Evolutionary conservation across 1,140 invertebrate species (phyloP), one percentile per base, ranked within the genome.

Genomic region (Drosophila subobscura): DNA sequence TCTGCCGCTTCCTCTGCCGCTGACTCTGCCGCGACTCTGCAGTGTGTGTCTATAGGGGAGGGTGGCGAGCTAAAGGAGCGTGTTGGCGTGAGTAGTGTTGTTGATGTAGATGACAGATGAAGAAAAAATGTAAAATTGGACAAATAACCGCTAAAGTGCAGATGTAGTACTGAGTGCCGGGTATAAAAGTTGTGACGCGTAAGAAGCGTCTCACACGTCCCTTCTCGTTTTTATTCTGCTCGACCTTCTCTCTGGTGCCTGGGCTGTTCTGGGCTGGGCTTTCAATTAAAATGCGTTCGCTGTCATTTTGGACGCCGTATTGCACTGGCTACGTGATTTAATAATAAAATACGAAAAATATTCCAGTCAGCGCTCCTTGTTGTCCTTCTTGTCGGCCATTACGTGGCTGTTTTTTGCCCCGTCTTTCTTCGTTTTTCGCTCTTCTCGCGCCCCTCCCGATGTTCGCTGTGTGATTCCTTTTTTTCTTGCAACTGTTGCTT

Each of bases 281-380:
- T 88, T 88, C 83, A 88, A 88, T 88, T 88, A 88, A 88, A 88
- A 88, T 88, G 83, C 83, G 83, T 88, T 88, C 79, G 78, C 75
- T 88, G 83, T 88, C 83, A 88, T 88, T 88, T 88, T 88, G 83
- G 77, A 83, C 75, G 83, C 83, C 83, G 84, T 88, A 88, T 88
- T 88, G 83, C 84, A 89, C 66, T 89, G 47, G 78, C 84, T 88
- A 88, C 83, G 83, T 88, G 83, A 88, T 88, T 88, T 88, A 88
- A 88, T 88, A 88, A 86, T 86, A 86, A 78, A 86, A 85, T 77
- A 73, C 72, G 63, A 73, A 65, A 70, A 78, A 86, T 88, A 86
- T 86, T 83, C 70, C 83, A 83, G 81, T 74, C 78, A 80, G 78
- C 77, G 71, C 59, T 74, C 33, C 33, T 78, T 79, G 81, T 84